phyloP scores from a whole-genome alignment of 2,888 invertebrate species.

The Caenorhabditis panamensis region DNA sequence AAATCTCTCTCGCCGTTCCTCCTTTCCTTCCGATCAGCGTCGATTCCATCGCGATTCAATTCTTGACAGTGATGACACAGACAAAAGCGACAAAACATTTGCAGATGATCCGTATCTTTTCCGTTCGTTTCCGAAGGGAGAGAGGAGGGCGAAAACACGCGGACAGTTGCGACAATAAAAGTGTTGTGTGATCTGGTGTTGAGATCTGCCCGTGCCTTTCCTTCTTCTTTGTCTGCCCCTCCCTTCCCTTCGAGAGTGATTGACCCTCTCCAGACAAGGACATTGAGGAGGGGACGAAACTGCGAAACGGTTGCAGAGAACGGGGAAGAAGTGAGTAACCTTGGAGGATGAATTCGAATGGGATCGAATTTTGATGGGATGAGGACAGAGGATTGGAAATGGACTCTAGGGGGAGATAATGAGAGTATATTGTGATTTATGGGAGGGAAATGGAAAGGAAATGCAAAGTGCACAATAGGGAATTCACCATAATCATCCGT shows the following conservation, averaged over 20 bases:
- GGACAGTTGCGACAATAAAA: constrained; percentile 35
- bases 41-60: constrained; percentile 1
- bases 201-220: constrained; percentile 19
- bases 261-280: constrained; percentile 59
- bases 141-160: constrained; percentile 22
- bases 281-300: constrained; percentile 4
- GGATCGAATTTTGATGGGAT: neutral
- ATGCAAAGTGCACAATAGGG: too few relatives aligned
- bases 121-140: constrained; percentile 13
- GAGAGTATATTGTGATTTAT: neutral
- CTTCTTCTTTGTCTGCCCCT: neutral
- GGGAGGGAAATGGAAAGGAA: neutral
- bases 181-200: constrained; percentile 30
- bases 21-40: neutral
- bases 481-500: too few relatives aligned
- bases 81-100: constrained; percentile 35
- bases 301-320: neutral
- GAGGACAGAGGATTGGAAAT: neutral
- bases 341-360: neutral
- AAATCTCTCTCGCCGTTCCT: constrained; percentile 27
- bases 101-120: constrained; percentile 53
- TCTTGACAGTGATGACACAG: constrained; percentile 22
- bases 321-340: neutral
- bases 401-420: constrained; percentile 1
- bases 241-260: constrained; percentile 29